Evolutionary conservation across 2,113 vertebrate species (phyloP).

Genomic region (Zootoca vivipara): DNA sequence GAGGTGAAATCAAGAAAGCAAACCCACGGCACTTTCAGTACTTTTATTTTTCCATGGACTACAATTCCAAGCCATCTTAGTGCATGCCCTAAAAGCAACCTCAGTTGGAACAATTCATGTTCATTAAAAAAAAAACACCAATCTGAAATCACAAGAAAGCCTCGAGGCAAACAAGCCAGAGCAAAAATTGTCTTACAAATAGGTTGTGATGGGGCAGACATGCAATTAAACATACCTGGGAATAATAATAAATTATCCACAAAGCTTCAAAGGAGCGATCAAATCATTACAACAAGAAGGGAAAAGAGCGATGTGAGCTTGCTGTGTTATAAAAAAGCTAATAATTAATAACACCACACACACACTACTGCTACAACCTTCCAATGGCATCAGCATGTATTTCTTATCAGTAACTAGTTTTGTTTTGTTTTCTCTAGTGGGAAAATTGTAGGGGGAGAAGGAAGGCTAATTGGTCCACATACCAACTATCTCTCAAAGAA

Average conservation of each 20-base stretch:
- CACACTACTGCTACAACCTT: not conserved
- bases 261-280: constrained; percentile 7
- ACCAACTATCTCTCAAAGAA: not conserved
- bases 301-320: not conserved
- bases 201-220: not conserved
- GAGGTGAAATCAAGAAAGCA: not conserved
- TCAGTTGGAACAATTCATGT: not conserved
- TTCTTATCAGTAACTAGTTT: not conserved
- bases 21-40: not conserved
- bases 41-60: not conserved
- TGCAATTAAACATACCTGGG: constrained; percentile 9
- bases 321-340: not conserved
- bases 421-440: not conserved
- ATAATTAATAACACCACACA: not conserved
- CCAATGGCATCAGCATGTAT: not conserved
- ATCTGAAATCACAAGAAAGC: constrained; percentile 2
- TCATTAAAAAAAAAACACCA: not conserved
- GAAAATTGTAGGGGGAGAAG: not conserved
- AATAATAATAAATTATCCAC: constrained; percentile 21
- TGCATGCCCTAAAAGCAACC: not conserved
- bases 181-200: constrained; percentile 18
- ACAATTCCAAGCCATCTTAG: not conserved
- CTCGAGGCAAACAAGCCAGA: not conserved
- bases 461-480: not conserved
- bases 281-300: not conserved